These are phyloP conservation scores for Thamnaconus septentrionalis DNA, from an alignment of 2,113 vertebrate species.

Conservation along the genomic window DNA sequence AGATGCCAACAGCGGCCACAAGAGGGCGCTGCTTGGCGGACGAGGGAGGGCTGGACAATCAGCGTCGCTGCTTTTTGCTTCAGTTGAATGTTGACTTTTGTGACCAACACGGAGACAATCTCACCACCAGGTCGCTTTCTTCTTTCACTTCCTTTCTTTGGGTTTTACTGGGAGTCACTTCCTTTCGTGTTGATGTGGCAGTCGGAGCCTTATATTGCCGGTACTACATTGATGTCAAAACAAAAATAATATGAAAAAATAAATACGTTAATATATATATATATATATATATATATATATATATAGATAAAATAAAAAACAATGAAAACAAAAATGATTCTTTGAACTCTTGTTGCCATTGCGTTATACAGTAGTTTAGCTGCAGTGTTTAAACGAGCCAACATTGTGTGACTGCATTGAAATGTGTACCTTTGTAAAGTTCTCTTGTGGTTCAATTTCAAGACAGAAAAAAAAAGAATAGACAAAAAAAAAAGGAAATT, in stretches of 20 bases:
- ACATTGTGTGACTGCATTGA: background rate
- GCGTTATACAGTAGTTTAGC: constrained; percentile 44
- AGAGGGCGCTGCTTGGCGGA: constrained; percentile 18
- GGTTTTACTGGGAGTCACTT: constrained; percentile 12
- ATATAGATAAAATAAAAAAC: background rate
- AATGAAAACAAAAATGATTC: constrained; percentile 14
- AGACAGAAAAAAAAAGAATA: too few relatives aligned
- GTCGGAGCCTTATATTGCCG: constrained; percentile 57
- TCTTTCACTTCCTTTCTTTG: background rate
- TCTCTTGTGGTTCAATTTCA: constrained; percentile 55
- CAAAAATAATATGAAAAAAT: too few relatives aligned
- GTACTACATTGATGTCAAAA: constrained; percentile 65
- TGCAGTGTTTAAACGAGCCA: constrained; percentile 31
- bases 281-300: too few relatives aligned
- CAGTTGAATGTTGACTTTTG: constrained; percentile 12
- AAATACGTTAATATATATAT: too few relatives aligned
- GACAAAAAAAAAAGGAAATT: background rate
- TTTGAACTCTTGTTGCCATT: constrained; percentile 31
- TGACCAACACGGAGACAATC: constrained; percentile 47
- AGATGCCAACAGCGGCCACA: constrained; percentile 39
- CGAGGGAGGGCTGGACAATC: constrained; percentile 40
- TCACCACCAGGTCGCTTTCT: constrained; percentile 1
- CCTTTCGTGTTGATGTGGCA: constrained; percentile 15
- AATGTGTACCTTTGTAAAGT: constrained; percentile 45
- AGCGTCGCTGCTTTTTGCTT: constrained; percentile 14